Base-by-base conservation (phyloP, 2,888 invertebrate species). In the Drosophila nigricruria region DNA sequence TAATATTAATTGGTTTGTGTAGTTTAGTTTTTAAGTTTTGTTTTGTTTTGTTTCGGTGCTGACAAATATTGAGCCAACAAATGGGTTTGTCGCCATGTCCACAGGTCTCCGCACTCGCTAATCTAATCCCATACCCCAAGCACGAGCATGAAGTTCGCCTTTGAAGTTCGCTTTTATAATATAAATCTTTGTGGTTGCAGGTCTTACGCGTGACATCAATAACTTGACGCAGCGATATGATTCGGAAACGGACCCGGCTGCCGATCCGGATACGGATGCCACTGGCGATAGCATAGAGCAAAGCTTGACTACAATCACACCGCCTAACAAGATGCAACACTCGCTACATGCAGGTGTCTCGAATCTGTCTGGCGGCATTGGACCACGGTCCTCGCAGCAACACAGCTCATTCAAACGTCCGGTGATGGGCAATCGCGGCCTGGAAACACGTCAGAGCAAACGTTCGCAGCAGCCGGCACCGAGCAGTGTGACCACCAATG, bases 211-310 rank as follows among this genome's bases (percentile, higher is more conserved):
- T 40, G 93, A 93, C 70, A 92, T 93, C 27, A 91, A 91, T 52
- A 91, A 88, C 65, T 82, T 92, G 70, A 90, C 91, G 34, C 92
- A 90, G 76, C 94, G 94, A 40, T 92, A 92, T 66, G 92, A 92
- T 63, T 92, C 92, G 6, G 92, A 92, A 77, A 92, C 91, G 92
- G 94, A 93, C 42, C 94, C 96, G 43, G 74, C 89, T 91, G 94
- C 92, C 4, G 95, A 95, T 62, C 96, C 96, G 50, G 96, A 96
- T 91, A 96, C 96, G 6, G 96, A 96, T 92, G 96, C 96, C 5
- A 96, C 96, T 91, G 96, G 93, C 88, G 92, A 94, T 45, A 92
- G 90, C 62, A 88, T 92, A 72, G 93, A 93, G 62, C 92, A 92
- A 56, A 89, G 83, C 49, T 57, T 83, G 9, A 71, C 79, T 6